Percentiles rank a stretch among this genome's conserved stretches.
Evolutionary conservation across 2,888 invertebrate genomes (phyloP).

Genomic region (Chloroclysta siterata): DNA sequence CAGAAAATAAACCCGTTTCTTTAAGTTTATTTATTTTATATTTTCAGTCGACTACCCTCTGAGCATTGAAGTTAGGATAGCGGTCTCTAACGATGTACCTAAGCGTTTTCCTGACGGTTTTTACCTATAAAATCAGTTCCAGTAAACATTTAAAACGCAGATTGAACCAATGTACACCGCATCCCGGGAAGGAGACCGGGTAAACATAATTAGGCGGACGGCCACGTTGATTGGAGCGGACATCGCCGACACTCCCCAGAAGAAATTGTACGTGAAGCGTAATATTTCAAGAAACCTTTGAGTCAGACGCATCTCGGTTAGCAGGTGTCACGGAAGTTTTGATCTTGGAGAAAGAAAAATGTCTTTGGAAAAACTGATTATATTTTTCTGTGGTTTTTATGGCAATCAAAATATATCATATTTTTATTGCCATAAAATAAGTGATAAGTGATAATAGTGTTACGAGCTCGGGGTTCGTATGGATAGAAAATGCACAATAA

Average conservation of each 20-base stretch:
- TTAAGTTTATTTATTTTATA: constrained; percentile 4
- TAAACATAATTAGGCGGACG: constrained; percentile 73
- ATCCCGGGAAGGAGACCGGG: constrained; percentile 59
- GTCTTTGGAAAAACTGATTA: constrained; percentile 5
- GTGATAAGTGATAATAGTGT: no score
- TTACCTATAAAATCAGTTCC: constrained; percentile 51
- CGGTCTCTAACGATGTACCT: constrained; percentile 25
- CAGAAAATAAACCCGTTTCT: constrained; percentile 6
- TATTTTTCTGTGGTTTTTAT: background rate
- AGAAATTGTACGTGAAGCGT: constrained; percentile 68
- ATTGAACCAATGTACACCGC: constrained; percentile 55
- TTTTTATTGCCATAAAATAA: no score
- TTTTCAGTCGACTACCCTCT: constrained; percentile 12
- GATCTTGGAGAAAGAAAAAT: constrained; percentile 45
- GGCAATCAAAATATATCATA: no score
- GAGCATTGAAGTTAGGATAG: constrained; percentile 16
- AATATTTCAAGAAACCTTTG: constrained; percentile 67
- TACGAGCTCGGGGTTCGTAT: no score
- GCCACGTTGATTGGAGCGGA: constrained; percentile 70
- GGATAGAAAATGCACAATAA: no score
- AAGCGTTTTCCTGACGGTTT: constrained; percentile 32
- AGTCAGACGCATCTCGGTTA: constrained; percentile 55
- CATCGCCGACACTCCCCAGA: constrained; percentile 58
- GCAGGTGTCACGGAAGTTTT: constrained; percentile 50
- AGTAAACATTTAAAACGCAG: constrained; percentile 55